phyloP scores from a whole-genome alignment of 2,113 vertebrate genomes.

The Phoxinus phoxinus region DNA sequence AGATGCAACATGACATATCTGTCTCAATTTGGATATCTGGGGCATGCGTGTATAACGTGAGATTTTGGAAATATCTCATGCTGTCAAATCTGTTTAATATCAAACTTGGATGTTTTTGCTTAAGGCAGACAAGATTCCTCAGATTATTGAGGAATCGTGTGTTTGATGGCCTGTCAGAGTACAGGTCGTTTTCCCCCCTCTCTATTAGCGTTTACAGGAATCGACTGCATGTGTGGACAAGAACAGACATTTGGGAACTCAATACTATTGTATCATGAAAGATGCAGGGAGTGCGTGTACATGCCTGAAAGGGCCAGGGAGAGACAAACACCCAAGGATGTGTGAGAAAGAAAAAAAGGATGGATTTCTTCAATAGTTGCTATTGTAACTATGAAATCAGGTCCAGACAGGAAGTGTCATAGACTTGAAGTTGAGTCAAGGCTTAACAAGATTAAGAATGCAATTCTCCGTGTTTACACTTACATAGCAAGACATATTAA shows the following conservation, averaged over 20 bases:
- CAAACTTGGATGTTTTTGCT: slow-evolving; percentile 18
- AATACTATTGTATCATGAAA: slow-evolving; percentile 19
- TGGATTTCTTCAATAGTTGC: slow-evolving; percentile 11
- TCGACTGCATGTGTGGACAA: slow-evolving; percentile 47
- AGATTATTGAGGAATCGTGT: slow-evolving; percentile 16
- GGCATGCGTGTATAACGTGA: not conserved
- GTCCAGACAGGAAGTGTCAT: slow-evolving; percentile 57
- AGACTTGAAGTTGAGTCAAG: slow-evolving; percentile 42
- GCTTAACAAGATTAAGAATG: not conserved
- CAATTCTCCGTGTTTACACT: not conserved
- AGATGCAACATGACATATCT: not conserved
- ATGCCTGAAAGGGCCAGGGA: not conserved
- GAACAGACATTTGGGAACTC: slow-evolving; percentile 25
- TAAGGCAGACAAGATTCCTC: slow-evolving; percentile 27
- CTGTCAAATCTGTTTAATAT: slow-evolving; percentile 12
- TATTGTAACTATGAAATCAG: slow-evolving; percentile 44
- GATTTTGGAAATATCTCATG: not conserved
- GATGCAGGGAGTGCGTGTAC: not conserved
- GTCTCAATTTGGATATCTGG: not conserved
- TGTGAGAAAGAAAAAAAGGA: not conserved
- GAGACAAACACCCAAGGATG: not conserved
- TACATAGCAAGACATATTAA: not conserved
- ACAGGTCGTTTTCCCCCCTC: not conserved
- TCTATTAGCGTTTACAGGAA: slow-evolving; percentile 3
- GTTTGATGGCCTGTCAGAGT: not conserved